Base-by-base conservation (phyloP, 2,888 invertebrate genomes). In the Eupithecia insigniata region DNA sequence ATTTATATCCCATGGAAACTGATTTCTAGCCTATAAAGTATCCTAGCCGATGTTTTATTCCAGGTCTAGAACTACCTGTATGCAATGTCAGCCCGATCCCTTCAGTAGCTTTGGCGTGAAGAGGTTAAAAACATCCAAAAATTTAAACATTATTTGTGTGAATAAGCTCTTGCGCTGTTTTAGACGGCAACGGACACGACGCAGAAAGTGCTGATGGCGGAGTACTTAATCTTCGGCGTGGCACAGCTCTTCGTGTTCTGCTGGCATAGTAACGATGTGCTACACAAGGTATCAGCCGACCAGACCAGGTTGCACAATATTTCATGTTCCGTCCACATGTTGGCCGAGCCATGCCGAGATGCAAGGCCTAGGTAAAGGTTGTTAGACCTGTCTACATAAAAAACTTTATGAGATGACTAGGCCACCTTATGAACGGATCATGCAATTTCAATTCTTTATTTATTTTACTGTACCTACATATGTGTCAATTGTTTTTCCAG, bases 241-340 rank as follows among this genome's bases (percentile, higher is more conserved):
- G 87, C 89, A 22, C 92, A 93, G 78, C 82, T 93, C 6, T 93
- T 92, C 71, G 73, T 91, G 71, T 92, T 88, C 74, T 93, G 93
- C 73, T 93, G 92, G 93, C 93, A 93, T 70, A 92, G 93, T 78
- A 92, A 92, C 70, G 87, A 86, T 46, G 92, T 92, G 46, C 77
- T 90, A 2, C 70, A 85, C 16, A 92, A 68, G 68, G 72, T 72
- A 22, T 12, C n/a, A 12, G 4, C 30, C 34, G 1, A 28, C 16
- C 28, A 58, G 18, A 28, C 12, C 30, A 8, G 62, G 12, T 34
- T 34, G 34, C 0, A 12, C 3, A 12, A 22, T 8, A 60, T 22
- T 58, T 58, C 10, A 28, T 58, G 58, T 4, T 16, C 16, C 58
- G 26, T 58, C 1, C 58, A 58, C 28, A 18, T 43, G 43, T n/a